phyloP scores from a whole-genome alignment of 2,797 vertebrate species.

The Morelia viridis region DNA sequence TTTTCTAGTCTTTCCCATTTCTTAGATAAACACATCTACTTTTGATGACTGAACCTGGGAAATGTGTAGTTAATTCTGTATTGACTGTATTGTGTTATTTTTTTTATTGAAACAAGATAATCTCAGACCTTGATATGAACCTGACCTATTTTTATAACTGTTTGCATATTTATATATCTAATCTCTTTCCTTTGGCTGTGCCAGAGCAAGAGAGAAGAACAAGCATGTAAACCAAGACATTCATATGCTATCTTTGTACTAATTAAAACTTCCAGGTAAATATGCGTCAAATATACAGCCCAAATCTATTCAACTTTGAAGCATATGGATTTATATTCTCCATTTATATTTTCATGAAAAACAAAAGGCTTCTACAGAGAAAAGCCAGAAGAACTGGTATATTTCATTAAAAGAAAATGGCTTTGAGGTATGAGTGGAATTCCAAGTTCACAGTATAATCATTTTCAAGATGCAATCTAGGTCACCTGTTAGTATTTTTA shows the following conservation, averaged over 20 bases:
- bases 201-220: background rate
- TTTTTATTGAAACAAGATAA: background rate
- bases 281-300: background rate
- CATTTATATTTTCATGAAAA: background rate
- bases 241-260: background rate
- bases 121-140: background rate
- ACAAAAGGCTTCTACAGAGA: background rate
- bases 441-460: background rate
- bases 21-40: background rate
- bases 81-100: background rate
- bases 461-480: constrained; percentile 10
- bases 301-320: background rate
- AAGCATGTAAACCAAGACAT: background rate
- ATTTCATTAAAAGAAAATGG: background rate
- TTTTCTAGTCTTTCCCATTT: background rate
- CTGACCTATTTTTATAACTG: background rate
- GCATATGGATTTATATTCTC: background rate
- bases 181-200: background rate
- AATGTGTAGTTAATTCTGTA: background rate
- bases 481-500: background rate
- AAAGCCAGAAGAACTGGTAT: background rate
- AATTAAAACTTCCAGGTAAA: background rate
- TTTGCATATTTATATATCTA: background rate
- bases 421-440: background rate
- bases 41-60: background rate